Evolutionary conservation across 92 coral and sea anemone genomes (phyloP).

Genomic region (Porites rus): DNA sequence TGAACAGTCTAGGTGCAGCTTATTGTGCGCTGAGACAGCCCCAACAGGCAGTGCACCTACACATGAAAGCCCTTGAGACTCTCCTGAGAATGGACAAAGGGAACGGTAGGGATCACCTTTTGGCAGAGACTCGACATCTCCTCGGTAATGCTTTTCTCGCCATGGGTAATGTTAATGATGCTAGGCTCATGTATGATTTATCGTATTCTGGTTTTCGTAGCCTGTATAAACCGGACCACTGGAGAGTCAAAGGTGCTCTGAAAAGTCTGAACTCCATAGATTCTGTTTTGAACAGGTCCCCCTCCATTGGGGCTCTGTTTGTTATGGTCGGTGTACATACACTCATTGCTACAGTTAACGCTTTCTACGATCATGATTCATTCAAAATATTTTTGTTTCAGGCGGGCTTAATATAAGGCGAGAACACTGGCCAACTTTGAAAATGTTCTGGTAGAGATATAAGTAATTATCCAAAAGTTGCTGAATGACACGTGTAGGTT

Average conservation of each 20-base stretch:
- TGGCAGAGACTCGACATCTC: conserved; percentile 68
- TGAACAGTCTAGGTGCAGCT: conserved; percentile 75
- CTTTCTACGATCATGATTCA: not conserved
- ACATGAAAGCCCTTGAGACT: conserved; percentile 51
- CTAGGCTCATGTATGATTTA: conserved; percentile 49
- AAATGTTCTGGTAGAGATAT: no score
- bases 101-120: conserved; percentile 29
- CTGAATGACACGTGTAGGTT: no score
- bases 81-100: conserved; percentile 39
- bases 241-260: conserved; percentile 54
- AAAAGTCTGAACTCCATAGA: conserved; percentile 26
- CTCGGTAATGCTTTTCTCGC: conserved; percentile 60
- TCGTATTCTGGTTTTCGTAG: conserved; percentile 42
- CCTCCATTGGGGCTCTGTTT: not conserved
- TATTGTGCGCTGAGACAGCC: conserved; percentile 51
- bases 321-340: not conserved
- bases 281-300: conserved; percentile 5
- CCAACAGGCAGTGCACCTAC: conserved; percentile 51
- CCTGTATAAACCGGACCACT: conserved; percentile 51
- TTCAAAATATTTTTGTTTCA: not conserved
- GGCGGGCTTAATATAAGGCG: not conserved
- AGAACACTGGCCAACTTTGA: not conserved
- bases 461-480: no score
- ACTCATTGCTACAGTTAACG: not conserved
- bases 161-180: conserved; percentile 22